Evolutionary conservation across 2,888 invertebrate genomes (phyloP).

Genomic region (Shargacucullia verbasci): DNA sequence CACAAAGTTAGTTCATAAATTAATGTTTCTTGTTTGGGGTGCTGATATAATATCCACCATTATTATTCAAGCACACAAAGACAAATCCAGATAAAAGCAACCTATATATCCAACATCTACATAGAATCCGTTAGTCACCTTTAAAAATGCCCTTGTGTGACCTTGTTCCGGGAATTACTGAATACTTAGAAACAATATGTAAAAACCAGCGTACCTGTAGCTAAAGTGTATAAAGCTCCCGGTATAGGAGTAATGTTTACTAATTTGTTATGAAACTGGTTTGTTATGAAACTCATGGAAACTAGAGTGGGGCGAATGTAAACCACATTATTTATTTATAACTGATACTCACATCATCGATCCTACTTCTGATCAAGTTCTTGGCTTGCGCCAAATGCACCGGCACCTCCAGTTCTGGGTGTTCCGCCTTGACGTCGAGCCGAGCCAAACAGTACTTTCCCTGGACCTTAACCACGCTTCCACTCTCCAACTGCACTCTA

Average conservation of each 20-base stretch:
- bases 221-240: slow-evolving; percentile 1
- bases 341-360: slow-evolving; percentile 89
- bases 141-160: too few species aligned
- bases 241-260: neutral
- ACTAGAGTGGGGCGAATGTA: slow-evolving; percentile 2
- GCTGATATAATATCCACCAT: too few species aligned
- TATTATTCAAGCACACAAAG: too few species aligned
- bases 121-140: too few species aligned
- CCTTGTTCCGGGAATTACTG: too few species aligned
- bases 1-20: too few species aligned
- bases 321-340: slow-evolving; percentile 24
- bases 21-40: too few species aligned
- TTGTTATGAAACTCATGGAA: slow-evolving; percentile 11
- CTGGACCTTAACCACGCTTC: slow-evolving; percentile 89
- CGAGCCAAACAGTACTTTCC: slow-evolving; percentile 92
- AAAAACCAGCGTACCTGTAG: too few species aligned
- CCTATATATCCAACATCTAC: too few species aligned
- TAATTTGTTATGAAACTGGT: slow-evolving; percentile 16
- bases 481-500: slow-evolving; percentile 89
- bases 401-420: slow-evolving; percentile 89
- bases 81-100: too few species aligned
- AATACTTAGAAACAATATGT: too few species aligned
- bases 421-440: slow-evolving; percentile 90
- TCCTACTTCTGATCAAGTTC: slow-evolving; percentile 90
- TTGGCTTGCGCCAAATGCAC: slow-evolving; percentile 91